Evolutionary conservation across 2,888 invertebrate species (phyloP).

Genomic region (Aspidiotus rigidus): DNA sequence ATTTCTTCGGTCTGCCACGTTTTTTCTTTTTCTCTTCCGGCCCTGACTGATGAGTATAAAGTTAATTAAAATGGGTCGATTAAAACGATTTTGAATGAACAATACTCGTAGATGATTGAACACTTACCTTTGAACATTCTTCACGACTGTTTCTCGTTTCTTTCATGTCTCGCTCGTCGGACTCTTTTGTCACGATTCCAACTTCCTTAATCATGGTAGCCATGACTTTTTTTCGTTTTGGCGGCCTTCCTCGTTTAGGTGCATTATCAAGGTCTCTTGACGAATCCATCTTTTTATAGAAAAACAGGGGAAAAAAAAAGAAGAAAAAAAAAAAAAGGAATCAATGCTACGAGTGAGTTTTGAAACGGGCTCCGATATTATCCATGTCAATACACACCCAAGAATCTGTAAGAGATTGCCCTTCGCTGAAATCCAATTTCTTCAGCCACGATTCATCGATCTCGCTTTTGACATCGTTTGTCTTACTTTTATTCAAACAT

Average conservation of each 20-base stretch:
- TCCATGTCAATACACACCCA: neutral
- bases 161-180: too few relatives aligned
- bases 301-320: neutral
- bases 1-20: neutral
- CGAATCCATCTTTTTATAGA: neutral
- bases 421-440: constrained; percentile 8
- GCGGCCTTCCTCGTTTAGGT: too few relatives aligned
- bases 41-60: neutral
- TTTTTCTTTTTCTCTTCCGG: neutral
- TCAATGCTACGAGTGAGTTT: neutral
- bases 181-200: too few relatives aligned
- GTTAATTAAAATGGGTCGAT: too few relatives aligned
- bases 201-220: too few relatives aligned
- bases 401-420: neutral
- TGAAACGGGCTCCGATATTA: too few relatives aligned
- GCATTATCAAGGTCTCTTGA: too few relatives aligned
- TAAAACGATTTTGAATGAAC: too few relatives aligned
- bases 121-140: too few relatives aligned
- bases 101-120: too few relatives aligned
- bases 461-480: neutral
- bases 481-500: neutral
- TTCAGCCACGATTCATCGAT: constrained; percentile 3
- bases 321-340: neutral
- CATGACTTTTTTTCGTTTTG: too few relatives aligned
- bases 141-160: too few relatives aligned